Evolutionary conservation across 2,888 invertebrate species (phyloP).

Genomic region (Clitarchus hookeri): DNA sequence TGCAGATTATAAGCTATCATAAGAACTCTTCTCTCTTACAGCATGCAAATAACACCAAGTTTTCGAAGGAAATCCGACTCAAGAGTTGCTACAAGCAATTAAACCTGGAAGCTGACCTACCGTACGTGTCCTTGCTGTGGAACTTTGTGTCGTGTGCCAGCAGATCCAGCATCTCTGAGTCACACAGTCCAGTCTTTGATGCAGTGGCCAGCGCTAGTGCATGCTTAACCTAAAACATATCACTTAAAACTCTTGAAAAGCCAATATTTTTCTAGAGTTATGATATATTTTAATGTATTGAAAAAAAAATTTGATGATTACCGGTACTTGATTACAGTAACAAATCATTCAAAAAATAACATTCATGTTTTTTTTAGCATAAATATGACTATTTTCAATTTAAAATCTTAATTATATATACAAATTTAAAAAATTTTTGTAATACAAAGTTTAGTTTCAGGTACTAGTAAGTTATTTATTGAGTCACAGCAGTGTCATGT

Average conservation of each 20-base stretch:
- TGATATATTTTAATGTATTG: neutral
- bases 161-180: constrained; percentile 78
- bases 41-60: no score
- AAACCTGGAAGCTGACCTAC: constrained; percentile 58
- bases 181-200: constrained; percentile 76
- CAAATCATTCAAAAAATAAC: neutral
- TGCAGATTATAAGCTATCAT: no score
- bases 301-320: neutral
- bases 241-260: neutral
- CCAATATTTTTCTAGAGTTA: neutral
- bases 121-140: constrained; percentile 66
- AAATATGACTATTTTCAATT: neutral
- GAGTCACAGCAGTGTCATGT: neutral
- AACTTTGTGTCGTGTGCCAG: constrained; percentile 67
- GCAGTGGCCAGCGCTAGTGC: constrained; percentile 75
- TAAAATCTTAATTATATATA: no score
- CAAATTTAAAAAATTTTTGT: no score
- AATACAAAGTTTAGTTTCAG: no score
- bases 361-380: neutral
- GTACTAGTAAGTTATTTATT: no score
- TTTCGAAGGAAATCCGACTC: no score
- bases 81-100: no score
- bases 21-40: no score
- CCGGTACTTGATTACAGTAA: neutral
- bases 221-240: constrained; percentile 48